Conservation (phyloP, 2,113 vertebrate genomes). For the Zapornia atra region DNA sequence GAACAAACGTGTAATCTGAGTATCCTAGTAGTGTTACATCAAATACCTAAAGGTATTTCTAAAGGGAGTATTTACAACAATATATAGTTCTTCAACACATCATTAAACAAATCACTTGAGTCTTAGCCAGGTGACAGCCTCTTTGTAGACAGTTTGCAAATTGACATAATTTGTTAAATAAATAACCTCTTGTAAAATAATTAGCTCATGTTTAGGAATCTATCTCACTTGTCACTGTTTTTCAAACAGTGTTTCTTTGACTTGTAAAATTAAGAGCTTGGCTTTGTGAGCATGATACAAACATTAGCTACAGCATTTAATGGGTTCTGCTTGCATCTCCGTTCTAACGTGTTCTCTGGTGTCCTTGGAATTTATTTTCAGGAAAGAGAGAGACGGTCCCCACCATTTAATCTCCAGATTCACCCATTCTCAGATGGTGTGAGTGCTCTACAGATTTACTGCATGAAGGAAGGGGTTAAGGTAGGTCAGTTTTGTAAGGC, state of each 20-base stretch:
- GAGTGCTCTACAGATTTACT: slow-evolving; percentile 98
- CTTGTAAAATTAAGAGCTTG: neutral
- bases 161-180: neutral
- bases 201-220: neutral
- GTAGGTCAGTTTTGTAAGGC: slow-evolving; percentile 70
- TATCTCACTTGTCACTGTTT: neutral
- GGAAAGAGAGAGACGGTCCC: slow-evolving; percentile 95
- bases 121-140: neutral
- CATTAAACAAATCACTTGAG: neutral
- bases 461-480: slow-evolving; percentile 99
- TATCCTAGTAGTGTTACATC: neutral
- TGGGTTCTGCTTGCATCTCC: neutral
- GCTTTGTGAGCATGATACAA: neutral
- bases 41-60: neutral
- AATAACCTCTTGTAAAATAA: neutral
- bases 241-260: neutral
- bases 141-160: neutral
- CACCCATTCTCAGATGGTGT: slow-evolving; percentile 97
- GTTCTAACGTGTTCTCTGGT: slow-evolving; percentile 2
- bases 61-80: neutral
- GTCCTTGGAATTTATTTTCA: slow-evolving; percentile 63
- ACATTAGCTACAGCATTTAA: neutral
- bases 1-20: neutral
- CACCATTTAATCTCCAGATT: slow-evolving; percentile 95
- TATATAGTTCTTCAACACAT: neutral